These are phyloP conservation scores for Bubo blakistoni DNA, from an alignment of 2,113 vertebrate species.

Conservation along the genomic window DNA sequence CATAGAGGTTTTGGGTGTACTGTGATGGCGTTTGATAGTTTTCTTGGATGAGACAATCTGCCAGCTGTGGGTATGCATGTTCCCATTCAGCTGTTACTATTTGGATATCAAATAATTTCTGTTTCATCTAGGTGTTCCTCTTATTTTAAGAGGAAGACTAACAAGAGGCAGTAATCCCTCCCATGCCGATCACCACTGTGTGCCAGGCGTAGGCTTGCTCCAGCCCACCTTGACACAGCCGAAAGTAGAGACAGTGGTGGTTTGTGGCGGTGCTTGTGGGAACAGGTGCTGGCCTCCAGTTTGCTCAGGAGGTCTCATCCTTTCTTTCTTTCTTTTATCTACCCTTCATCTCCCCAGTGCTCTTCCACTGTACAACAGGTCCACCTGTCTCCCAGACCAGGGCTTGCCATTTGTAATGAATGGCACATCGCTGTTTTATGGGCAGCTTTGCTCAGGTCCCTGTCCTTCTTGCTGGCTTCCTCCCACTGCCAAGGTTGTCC, in stretches of 20 bases:
- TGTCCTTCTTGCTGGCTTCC: neutral
- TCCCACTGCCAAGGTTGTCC: rapidly evolving
- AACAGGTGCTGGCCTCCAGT: neutral
- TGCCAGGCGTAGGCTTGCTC: rapidly evolving
- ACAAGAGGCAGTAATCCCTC: neutral
- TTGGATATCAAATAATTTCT: neutral
- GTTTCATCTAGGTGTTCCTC: neutral
- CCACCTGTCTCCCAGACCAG: rapidly evolving
- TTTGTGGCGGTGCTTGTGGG: neutral
- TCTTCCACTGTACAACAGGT: neutral
- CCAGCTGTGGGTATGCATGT: neutral
- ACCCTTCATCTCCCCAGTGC: rapidly evolving
- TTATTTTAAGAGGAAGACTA: neutral
- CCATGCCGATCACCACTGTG: rapidly evolving
- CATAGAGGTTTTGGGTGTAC: neutral
- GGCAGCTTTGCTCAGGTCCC: rapidly evolving
- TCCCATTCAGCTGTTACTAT: neutral
- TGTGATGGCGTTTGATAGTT: neutral
- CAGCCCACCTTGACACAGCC: neutral
- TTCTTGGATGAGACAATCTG: neutral
- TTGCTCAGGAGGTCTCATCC: neutral
- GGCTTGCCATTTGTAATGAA: rapidly evolving
- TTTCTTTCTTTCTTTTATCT: neutral
- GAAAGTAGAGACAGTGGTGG: neutral
- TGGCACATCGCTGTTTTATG: rapidly evolving